Evolutionary conservation across 2,888 invertebrate genomes (phyloP).

Genomic region (Acronicta leporina): DNA sequence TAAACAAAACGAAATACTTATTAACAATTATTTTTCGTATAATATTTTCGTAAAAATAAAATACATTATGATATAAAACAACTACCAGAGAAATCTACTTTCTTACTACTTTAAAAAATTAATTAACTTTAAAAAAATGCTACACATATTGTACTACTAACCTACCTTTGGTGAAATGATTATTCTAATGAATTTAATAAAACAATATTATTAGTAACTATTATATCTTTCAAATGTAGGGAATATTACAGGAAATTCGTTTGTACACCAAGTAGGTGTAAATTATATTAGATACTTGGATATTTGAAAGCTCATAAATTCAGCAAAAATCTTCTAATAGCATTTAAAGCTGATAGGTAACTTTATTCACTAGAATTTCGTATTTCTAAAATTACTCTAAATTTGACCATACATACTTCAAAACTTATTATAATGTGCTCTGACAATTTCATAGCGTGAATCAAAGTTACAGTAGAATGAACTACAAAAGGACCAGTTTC

Average conservation of each 20-base stretch:
- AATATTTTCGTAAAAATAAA: neutral
- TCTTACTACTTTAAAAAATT: too few relatives aligned
- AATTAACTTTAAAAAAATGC: neutral
- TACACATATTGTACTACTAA: conserved; percentile 8
- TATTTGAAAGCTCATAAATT: conserved; percentile 34
- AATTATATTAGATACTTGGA: conserved; percentile 13
- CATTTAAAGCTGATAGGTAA: conserved; percentile 17
- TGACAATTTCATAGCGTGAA: conserved; percentile 53
- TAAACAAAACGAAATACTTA: conserved; percentile 1
- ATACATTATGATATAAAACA: conserved; percentile 3
- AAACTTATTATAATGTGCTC: conserved; percentile 39
- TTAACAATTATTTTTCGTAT: conserved; percentile 9
- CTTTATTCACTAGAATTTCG: conserved; percentile 12
- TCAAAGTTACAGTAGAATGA: conserved; percentile 24
- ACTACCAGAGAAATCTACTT: neutral
- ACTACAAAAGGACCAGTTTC: conserved; percentile 47
- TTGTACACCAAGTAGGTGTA: conserved; percentile 16
- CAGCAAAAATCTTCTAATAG: conserved; percentile 27
- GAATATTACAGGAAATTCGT: conserved; percentile 39
- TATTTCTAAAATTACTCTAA: conserved; percentile 17
- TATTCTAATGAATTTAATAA: conserved; percentile 5
- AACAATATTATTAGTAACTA: conserved; percentile 1
- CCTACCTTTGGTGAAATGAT: conserved; percentile 27
- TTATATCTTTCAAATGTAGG: conserved; percentile 15
- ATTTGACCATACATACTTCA: conserved; percentile 20